phyloP scores from a whole-genome alignment of 2,888 invertebrate genomes.

The Petrolisthes cinctipes region DNA sequence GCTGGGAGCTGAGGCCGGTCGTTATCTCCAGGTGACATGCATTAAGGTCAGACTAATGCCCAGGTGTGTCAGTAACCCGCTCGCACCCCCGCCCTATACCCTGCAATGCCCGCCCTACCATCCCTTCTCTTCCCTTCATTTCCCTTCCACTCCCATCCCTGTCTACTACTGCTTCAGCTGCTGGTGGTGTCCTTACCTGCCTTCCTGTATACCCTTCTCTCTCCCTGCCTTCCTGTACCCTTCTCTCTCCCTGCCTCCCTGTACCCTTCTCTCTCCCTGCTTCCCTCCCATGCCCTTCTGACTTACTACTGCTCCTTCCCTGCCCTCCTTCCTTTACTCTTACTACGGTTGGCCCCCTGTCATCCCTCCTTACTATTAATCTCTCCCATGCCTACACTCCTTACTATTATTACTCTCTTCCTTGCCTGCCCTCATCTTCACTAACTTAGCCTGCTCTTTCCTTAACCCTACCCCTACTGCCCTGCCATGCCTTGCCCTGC shows the following conservation, averaged over 20 bases:
- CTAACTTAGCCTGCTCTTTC: too few relatives aligned
- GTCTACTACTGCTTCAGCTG: background rate
- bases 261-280: too few relatives aligned
- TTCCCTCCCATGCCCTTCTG: background rate
- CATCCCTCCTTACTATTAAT: too few relatives aligned
- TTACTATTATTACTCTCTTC: background rate
- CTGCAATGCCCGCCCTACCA: background rate
- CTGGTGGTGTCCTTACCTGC: background rate
- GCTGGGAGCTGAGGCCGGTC: background rate
- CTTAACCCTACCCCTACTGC: too few relatives aligned
- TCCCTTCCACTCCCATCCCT: background rate
- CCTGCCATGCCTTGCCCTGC: background rate
- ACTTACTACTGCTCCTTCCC: background rate
- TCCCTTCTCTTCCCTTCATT: background rate
- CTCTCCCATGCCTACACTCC: too few relatives aligned
- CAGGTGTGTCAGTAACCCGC: conserved; percentile 27
- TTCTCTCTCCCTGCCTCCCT: too few relatives aligned
- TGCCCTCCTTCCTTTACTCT: background rate
- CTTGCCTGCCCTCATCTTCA: too few relatives aligned
- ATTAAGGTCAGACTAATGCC: conserved; percentile 34
- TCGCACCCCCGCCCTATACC: background rate
- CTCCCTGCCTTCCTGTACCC: too few relatives aligned
- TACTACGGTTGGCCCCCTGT: background rate
- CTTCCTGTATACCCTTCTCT: background rate
- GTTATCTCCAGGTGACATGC: conserved; percentile 38